Percentiles rank a stretch among this genome's conserved stretches.
Evolutionary conservation across 2,888 invertebrate genomes (phyloP).

Genomic region (Clitarchus hookeri): DNA sequence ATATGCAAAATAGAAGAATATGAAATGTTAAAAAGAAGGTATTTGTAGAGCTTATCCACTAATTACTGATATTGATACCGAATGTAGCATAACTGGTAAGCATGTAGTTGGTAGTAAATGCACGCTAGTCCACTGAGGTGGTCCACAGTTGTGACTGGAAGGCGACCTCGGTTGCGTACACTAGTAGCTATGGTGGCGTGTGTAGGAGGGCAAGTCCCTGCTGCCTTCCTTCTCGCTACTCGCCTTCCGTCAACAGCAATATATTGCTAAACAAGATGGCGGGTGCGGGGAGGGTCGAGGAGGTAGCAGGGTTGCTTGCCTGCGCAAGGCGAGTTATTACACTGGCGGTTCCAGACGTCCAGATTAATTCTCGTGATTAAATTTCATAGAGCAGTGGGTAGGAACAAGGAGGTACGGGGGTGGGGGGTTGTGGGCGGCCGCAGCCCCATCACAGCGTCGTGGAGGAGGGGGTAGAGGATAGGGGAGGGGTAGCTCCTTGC

Average conservation of each 20-base stretch:
- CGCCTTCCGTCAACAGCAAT: conserved; percentile 43
- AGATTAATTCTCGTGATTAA: conserved; percentile 44
- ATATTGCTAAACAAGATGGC: conserved; percentile 42
- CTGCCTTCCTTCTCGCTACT: conserved; percentile 12
- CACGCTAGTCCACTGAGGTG: too few relatives aligned
- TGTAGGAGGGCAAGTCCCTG: not conserved
- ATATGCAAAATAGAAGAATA: too few relatives aligned
- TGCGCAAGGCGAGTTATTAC: conserved; percentile 40
- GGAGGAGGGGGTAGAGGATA: not conserved
- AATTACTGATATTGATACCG: too few relatives aligned
- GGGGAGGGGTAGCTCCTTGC: not conserved
- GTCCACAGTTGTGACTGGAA: too few relatives aligned
- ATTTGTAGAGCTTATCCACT: too few relatives aligned
- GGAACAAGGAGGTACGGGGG: conserved; percentile 20
- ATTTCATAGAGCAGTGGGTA: conserved; percentile 42
- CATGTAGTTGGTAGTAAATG: too few relatives aligned
- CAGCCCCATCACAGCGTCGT: not conserved
- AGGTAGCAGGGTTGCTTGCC: conserved; percentile 16
- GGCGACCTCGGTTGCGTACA: not conserved
- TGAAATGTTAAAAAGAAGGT: too few relatives aligned
- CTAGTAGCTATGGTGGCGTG: not conserved
- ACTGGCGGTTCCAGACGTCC: conserved; percentile 44
- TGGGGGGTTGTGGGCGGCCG: not conserved
- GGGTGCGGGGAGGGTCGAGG: not conserved
- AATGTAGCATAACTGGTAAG: too few relatives aligned